Conservation (phyloP, 1,140 invertebrate genomes). For the Pinna nobilis region DNA sequence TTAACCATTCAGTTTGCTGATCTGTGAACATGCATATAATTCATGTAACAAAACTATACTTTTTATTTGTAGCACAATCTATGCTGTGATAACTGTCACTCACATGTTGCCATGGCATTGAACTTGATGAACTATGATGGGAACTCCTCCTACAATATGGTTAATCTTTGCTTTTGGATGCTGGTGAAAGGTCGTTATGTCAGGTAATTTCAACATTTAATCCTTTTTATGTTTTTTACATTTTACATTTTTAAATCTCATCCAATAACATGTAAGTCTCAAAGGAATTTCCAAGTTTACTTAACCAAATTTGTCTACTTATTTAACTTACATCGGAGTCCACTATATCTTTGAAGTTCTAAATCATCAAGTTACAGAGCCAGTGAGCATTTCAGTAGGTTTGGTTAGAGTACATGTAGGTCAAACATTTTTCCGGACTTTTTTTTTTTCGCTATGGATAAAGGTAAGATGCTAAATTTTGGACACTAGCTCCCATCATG, state of each 20-base stretch:
- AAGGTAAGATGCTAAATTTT: no score
- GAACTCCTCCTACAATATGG: constrained; percentile 92
- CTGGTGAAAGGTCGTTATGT: constrained; percentile 89
- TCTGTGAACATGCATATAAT: no score
- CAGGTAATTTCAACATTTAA: constrained; percentile 76
- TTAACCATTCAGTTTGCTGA: no score
- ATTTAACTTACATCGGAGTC: neutral
- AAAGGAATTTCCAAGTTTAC: neutral
- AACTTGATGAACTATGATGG: constrained; percentile 92
- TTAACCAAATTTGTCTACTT: neutral
- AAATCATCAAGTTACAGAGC: no score
- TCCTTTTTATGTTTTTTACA: neutral
- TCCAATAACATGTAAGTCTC: neutral
- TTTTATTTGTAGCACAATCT: constrained; percentile 87
- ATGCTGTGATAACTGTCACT: constrained; percentile 99
- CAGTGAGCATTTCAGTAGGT: no score
- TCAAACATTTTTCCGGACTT: no score
- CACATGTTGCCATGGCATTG: constrained; percentile 96
- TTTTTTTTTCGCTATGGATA: no score
- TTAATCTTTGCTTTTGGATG: constrained; percentile 89
- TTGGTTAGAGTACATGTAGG: no score
- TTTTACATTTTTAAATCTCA: neutral
- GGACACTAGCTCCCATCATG: no score
- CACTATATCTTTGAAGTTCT: no score
- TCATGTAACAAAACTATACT: no score